Evolutionary conservation across 64 coral and sea anemone genomes (phyloP).

Genomic region (Montipora cactus): DNA sequence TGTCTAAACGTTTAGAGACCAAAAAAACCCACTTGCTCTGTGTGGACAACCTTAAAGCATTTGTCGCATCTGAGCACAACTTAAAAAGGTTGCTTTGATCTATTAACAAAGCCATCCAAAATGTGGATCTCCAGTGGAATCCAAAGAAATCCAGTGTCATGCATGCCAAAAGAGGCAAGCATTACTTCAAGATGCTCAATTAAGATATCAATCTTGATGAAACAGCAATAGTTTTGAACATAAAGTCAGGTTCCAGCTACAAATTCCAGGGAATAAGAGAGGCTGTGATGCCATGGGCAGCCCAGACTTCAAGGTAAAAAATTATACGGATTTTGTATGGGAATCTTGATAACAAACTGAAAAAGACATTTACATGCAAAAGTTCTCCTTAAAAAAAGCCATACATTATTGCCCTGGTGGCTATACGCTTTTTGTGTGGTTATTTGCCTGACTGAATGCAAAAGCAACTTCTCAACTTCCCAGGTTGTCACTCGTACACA

Average conservation of each 20-base stretch:
- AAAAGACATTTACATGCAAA: too few species aligned
- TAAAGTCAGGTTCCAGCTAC: neutral
- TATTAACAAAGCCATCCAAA: neutral
- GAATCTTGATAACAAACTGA: too few species aligned
- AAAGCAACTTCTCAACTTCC: too few species aligned
- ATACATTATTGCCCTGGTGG: too few species aligned
- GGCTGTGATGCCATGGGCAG: too few species aligned
- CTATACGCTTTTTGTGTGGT: too few species aligned
- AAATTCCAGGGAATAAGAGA: conserved; percentile 20
- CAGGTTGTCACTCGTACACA: too few species aligned
- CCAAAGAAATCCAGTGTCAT: conserved; percentile 39
- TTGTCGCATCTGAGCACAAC: conserved; percentile 19
- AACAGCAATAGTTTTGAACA: too few species aligned
- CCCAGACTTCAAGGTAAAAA: too few species aligned
- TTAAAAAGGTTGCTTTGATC: conserved; percentile 10
- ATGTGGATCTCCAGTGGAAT: conserved; percentile 28
- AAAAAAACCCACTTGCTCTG: neutral
- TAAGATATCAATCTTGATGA: neutral
- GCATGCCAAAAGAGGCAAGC: neutral
- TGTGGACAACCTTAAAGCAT: conserved; percentile 25
- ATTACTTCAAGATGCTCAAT: neutral
- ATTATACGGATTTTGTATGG: too few species aligned
- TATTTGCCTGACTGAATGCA: too few species aligned
- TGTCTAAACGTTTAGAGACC: neutral
- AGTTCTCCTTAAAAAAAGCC: too few species aligned